A percentile compares a stretch with the other conserved stretches of the same genome.
Evolutionary conservation across 2,888 invertebrate species (phyloP).

Genomic region (Drosophila sordidula): DNA sequence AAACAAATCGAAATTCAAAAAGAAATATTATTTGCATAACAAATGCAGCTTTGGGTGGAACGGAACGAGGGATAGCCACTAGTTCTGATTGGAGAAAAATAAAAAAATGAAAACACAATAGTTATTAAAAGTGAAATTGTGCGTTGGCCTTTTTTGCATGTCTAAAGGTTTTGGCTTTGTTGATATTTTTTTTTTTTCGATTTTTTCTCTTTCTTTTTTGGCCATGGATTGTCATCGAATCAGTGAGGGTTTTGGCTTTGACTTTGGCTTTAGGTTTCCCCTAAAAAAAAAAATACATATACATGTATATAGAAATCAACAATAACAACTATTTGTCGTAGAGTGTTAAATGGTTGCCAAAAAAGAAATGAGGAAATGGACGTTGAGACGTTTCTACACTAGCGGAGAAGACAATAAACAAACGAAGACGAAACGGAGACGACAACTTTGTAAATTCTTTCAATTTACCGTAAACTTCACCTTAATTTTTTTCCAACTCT

Average conservation of each 20-base stretch:
- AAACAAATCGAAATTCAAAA: constrained; percentile 49
- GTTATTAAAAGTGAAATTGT: constrained; percentile 67
- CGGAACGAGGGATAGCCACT: constrained; percentile 6
- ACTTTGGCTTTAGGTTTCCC: constrained; percentile 34
- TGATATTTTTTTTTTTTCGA: constrained; percentile 17
- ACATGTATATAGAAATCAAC: constrained; percentile 4
- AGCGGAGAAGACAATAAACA: constrained; percentile 20
- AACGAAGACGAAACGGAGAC: constrained; percentile 25
- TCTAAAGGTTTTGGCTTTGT: constrained; percentile 45
- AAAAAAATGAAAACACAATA: constrained; percentile 15
- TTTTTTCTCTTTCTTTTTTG: constrained; percentile 24
- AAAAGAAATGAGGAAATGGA: constrained; percentile 47
- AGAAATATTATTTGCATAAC: constrained; percentile 66
- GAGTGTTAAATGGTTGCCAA: constrained; percentile 48
- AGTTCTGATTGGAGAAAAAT: constrained; percentile 50
- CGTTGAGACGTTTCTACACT: constrained; percentile 37
- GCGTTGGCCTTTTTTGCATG: constrained; percentile 70
- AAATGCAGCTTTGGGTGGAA: constrained; percentile 37
- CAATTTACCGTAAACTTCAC: constrained; percentile 85
- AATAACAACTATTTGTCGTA: constrained; percentile 53
- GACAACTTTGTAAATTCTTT: constrained; percentile 75
- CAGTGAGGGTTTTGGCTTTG: constrained; percentile 16
- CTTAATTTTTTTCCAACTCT: constrained; percentile 76
- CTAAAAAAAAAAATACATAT: constrained; percentile 4
- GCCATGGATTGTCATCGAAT: constrained; percentile 27